phyloP scores from a whole-genome alignment of 1,140 invertebrate genomes.

The Stegodyphus mimosarum region DNA sequence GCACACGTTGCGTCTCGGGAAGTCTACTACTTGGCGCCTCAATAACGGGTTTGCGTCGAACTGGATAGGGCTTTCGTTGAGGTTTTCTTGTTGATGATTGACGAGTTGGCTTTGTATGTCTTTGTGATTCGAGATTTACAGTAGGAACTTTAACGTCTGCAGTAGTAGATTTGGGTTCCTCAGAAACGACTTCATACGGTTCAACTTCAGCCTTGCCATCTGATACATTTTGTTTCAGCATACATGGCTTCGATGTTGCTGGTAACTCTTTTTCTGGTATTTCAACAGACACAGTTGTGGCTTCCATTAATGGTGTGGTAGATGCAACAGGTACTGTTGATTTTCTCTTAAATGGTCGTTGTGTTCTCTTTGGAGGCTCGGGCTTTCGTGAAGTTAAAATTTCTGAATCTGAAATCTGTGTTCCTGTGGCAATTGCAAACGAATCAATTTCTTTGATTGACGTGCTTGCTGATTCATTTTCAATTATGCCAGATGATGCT shows the following conservation, averaged over 20 bases:
- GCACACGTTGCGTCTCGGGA: neutral
- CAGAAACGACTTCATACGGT: neutral
- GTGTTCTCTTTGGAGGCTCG: neutral
- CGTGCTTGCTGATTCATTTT: neutral
- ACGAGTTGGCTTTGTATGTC: neutral
- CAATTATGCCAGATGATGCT: neutral
- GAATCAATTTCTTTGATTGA: neutral
- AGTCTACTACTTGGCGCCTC: neutral
- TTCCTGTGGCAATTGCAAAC: neutral
- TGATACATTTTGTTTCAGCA: constrained; percentile 8
- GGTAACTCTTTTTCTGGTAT: neutral
- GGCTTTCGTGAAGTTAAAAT: neutral
- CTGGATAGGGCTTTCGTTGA: neutral
- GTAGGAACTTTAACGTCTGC: neutral
- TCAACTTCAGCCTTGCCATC: neutral
- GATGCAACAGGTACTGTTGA: neutral
- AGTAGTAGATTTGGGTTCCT: neutral
- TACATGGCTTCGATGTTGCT: constrained; percentile 8
- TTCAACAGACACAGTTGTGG: neutral
- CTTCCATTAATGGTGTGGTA: neutral
- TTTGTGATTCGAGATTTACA: neutral
- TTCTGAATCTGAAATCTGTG: neutral
- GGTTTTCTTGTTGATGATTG: neutral
- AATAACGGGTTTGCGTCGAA: neutral
- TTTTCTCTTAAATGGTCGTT: neutral